Evolutionary conservation across 1,140 invertebrate species (phyloP).

Genomic region (Arion vulgaris): DNA sequence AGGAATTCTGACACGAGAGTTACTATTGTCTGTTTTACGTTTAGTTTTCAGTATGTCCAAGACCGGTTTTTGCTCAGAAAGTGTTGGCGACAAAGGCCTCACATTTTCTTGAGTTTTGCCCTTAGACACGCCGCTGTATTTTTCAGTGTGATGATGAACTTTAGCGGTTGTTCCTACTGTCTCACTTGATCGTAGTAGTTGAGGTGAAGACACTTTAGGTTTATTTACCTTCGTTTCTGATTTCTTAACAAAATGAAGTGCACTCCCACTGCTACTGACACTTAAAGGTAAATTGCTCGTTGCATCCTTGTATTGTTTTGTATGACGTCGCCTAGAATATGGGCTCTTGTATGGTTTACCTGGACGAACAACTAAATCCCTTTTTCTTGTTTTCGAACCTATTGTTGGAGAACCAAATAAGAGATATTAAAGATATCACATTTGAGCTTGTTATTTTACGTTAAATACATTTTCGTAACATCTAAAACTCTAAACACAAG

Average conservation of each 20-base stretch:
- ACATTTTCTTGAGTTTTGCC: too few species aligned
- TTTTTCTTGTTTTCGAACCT: background rate
- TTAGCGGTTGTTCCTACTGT: background rate
- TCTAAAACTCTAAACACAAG: too few species aligned
- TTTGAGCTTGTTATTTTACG: too few species aligned
- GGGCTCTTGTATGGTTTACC: constrained; percentile 9
- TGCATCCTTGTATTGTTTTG: background rate
- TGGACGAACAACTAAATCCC: background rate
- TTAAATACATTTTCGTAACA: too few species aligned
- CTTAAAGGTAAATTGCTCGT: background rate
- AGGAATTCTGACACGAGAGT: too few species aligned
- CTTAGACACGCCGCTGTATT: background rate
- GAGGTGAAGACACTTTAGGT: background rate
- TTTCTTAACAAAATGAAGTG: background rate
- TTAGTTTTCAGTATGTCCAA: too few species aligned
- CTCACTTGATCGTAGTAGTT: background rate
- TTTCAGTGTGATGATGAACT: background rate
- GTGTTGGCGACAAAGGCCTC: too few species aligned
- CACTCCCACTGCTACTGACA: background rate
- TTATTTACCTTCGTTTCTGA: background rate
- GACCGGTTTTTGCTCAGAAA: too few species aligned
- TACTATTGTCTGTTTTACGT: too few species aligned
- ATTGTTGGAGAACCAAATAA: background rate
- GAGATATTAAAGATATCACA: too few species aligned
- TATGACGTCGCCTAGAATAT: background rate